phyloP scores from a whole-genome alignment of 1,140 invertebrate species.

The Pseudomyrmex flavicornis region DNA sequence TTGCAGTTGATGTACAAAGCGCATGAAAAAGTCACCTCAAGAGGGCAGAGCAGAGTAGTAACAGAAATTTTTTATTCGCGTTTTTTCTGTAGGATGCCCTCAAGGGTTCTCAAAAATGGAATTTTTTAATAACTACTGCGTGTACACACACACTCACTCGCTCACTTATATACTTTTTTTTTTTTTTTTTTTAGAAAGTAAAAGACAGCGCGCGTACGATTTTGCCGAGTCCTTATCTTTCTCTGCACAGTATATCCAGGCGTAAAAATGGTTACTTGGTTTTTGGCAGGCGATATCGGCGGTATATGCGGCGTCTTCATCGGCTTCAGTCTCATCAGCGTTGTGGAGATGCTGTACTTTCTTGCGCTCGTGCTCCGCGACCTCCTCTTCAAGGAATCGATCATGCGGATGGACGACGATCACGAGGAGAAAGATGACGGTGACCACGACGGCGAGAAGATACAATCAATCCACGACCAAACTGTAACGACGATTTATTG shows the following conservation, averaged over 20 bases:
- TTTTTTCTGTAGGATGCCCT: background rate
- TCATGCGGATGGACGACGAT: background rate
- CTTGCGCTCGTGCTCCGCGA: slow-evolving; percentile 75
- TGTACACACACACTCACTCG: background rate
- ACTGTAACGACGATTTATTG: slow-evolving; percentile 68
- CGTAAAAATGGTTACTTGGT: slow-evolving; percentile 20
- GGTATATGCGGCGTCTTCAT: slow-evolving; percentile 87
- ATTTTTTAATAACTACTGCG: slow-evolving; percentile 44
- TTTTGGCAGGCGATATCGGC: slow-evolving; percentile 86
- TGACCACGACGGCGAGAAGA: background rate
- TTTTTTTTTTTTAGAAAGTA: too few species aligned
- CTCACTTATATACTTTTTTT: slow-evolving; percentile 5
- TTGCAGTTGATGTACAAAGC: slow-evolving; percentile 7
- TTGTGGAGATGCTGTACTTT: slow-evolving; percentile 87
- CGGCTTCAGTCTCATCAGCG: slow-evolving; percentile 87
- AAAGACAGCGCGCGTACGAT: slow-evolving; percentile 11
- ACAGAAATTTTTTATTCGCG: slow-evolving; percentile 17
- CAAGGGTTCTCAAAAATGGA: slow-evolving; percentile 46
- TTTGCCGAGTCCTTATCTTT: slow-evolving; percentile 34
- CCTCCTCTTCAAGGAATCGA: slow-evolving; percentile 13
- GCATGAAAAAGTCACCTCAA: slow-evolving; percentile 8
- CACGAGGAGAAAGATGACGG: background rate
- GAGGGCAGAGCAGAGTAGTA: background rate
- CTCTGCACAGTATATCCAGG: background rate
- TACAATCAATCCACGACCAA: background rate